A percentile compares a stretch with the other conserved stretches of the same genome.
phyloP scores from a whole-genome alignment of 2,888 invertebrate genomes.

The Beris chalybata region DNA sequence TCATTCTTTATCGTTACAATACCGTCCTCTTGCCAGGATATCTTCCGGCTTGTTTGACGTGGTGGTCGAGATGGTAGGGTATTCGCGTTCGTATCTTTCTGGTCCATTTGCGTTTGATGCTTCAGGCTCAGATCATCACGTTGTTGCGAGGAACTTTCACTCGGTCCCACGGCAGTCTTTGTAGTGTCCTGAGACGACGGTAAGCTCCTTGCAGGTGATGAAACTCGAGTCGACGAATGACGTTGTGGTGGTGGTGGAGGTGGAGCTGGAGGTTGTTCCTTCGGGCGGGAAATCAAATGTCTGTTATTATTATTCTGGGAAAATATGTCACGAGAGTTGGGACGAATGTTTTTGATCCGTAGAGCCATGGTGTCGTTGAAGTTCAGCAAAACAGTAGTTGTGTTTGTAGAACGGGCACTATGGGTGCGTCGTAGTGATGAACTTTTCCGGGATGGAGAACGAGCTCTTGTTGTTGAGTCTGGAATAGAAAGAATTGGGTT shows the following conservation, averaged over 20 bases:
- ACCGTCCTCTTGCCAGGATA: slow-evolving; percentile 27
- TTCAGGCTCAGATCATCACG: slow-evolving; percentile 52
- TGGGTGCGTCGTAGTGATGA: slow-evolving; percentile 51
- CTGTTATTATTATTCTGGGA: slow-evolving; percentile 45
- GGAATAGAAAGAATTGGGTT: too few relatives aligned
- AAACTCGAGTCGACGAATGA: slow-evolving; percentile 2
- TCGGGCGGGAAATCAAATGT: slow-evolving; percentile 16
- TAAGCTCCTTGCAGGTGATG: slow-evolving; percentile 15
- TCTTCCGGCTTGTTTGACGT: slow-evolving; percentile 33
- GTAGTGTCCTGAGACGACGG: neutral
- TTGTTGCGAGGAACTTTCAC: neutral
- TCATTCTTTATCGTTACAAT: slow-evolving; percentile 28
- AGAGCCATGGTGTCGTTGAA: slow-evolving; percentile 81
- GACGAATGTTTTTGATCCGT: slow-evolving; percentile 65
- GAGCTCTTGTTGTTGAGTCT: neutral
- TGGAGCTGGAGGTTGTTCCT: slow-evolving; percentile 41
- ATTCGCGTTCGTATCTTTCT: neutral
- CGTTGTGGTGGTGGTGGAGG: slow-evolving; percentile 36
- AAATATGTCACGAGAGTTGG: slow-evolving; percentile 67
- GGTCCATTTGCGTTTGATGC: slow-evolving; percentile 56
- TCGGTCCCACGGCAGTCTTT: neutral
- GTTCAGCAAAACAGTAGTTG: slow-evolving; percentile 55
- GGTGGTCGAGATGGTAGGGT: slow-evolving; percentile 35
- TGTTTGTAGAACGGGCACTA: slow-evolving; percentile 54
- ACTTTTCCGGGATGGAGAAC: slow-evolving; percentile 1